Base-by-base conservation (phyloP, 2,797 vertebrate genomes). In the Rhynchotus rufescens region DNA sequence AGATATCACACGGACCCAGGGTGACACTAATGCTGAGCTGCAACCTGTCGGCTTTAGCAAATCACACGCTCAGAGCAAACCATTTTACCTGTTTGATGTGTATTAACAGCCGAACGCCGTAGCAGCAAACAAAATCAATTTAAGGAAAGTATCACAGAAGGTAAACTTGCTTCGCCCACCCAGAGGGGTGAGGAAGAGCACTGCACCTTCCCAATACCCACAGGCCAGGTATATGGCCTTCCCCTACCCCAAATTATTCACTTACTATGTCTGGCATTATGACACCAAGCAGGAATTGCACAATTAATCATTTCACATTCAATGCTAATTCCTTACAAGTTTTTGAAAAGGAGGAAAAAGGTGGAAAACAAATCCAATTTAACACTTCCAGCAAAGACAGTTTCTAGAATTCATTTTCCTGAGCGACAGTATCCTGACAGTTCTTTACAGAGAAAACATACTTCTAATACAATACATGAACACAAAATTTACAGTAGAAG, bases 401-500 rank as follows among this genome's bases (percentile, higher is more conserved):
- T 23, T 54, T 32, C 78, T 17, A 32, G 6, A 88, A 78, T 64
- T 73, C 52, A 28, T 74, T 88, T 81, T 74, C 60, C 30, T 38
- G 9, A 73, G 80, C 32, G 66, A 67, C 77, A 26, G 13, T 44
- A 92, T 34, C 8, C 8, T 57, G 52, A 66, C 64, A 88, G 71
- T 8, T 83, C 17, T 23, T 76, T 45, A 51, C 12, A 57, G 44
- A 91, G 81, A 40, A 91, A 84, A 81, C 59, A 25, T 12, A 51
- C 30, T 56, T 40, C 40, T 14, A 40, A 40, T 40, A 40, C 40
- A 40, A 40, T 14, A 40, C 5, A 5, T 40, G 5, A 71, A 76
- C 49, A 67, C 32, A 84, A 73, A 80, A 82, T 60, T 86, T 89
- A 89, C 21, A 26, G 69, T 34, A 32, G n/a, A 73, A 23, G 10